phyloP scores from a whole-genome alignment of 2,113 vertebrate species.

The Urocitellus parryii region DNA sequence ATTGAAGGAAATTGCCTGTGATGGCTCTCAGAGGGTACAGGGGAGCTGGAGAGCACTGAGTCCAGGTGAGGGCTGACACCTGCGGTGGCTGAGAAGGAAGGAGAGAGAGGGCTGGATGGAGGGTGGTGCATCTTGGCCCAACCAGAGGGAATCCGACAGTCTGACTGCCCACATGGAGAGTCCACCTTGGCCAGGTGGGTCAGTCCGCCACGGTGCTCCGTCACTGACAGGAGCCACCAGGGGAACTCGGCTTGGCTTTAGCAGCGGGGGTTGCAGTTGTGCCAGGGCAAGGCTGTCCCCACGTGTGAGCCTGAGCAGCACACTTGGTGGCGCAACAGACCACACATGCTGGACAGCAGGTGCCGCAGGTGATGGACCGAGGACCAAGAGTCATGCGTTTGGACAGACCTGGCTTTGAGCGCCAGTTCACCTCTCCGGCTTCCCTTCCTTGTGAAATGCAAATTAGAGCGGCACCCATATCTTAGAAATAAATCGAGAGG shows the following conservation, averaged over 20 bases:
- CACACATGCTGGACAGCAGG: rapidly evolving
- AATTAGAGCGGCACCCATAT: neutral
- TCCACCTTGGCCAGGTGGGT: rapidly evolving
- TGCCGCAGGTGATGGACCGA: rapidly evolving
- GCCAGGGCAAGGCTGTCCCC: neutral
- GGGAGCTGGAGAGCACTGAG: no score
- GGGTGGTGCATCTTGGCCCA: neutral
- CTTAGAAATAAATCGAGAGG: neutral
- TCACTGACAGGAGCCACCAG: neutral
- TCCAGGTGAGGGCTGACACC: neutral
- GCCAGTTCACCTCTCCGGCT: neutral
- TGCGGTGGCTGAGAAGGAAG: neutral
- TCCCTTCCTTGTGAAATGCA: neutral
- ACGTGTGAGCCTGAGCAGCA: neutral
- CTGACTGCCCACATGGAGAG: rapidly evolving
- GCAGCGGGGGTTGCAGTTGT: no score
- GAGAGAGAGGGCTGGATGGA: no score
- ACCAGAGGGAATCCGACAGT: no score
- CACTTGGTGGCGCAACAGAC: rapidly evolving
- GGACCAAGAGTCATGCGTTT: rapidly evolving
- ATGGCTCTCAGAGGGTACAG: neutral
- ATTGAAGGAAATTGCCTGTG: neutral
- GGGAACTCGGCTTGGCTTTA: rapidly evolving
- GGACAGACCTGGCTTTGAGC: neutral
- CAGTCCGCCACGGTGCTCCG: rapidly evolving